Evolutionary conservation across 2,113 vertebrate species (phyloP).

Genomic region (Alaudala cheleensis): DNA sequence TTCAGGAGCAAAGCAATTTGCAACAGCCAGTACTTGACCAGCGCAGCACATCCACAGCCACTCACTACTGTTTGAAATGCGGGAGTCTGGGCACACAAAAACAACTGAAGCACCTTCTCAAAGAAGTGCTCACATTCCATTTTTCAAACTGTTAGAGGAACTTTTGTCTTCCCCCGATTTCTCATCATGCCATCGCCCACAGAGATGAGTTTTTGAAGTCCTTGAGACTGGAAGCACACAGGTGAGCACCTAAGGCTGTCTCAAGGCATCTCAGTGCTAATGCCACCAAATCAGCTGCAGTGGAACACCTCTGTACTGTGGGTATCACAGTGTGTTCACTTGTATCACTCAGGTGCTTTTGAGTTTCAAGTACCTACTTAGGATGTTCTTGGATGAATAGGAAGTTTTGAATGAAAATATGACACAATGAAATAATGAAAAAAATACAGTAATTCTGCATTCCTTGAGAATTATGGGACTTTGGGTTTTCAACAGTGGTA

Average conservation of each 20-base stretch:
- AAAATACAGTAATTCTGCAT: not conserved
- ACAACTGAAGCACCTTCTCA: not conserved
- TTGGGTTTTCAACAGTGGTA: not conserved
- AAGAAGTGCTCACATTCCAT: not conserved
- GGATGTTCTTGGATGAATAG: not conserved
- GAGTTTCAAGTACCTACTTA: not conserved
- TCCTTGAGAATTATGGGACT: not conserved
- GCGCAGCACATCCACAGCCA: not conserved
- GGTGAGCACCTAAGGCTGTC: not conserved
- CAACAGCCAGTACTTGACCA: not conserved
- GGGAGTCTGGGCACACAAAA: not conserved
- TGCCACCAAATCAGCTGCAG: not conserved
- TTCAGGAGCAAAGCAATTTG: constrained; percentile 9
- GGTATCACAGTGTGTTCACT: not conserved
- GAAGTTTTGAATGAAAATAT: not conserved
- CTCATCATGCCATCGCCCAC: not conserved
- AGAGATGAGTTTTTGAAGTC: not conserved
- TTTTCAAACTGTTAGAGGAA: not conserved
- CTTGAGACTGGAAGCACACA: not conserved
- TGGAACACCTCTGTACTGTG: accelerated
- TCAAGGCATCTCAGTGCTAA: not conserved
- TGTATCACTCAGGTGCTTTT: not conserved
- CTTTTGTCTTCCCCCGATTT: not conserved
- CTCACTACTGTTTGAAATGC: not conserved
- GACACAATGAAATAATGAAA: not conserved